These are phyloP conservation scores for Seriola dumerili DNA, from an alignment of 2,113 vertebrate species.

Conservation along the genomic window DNA sequence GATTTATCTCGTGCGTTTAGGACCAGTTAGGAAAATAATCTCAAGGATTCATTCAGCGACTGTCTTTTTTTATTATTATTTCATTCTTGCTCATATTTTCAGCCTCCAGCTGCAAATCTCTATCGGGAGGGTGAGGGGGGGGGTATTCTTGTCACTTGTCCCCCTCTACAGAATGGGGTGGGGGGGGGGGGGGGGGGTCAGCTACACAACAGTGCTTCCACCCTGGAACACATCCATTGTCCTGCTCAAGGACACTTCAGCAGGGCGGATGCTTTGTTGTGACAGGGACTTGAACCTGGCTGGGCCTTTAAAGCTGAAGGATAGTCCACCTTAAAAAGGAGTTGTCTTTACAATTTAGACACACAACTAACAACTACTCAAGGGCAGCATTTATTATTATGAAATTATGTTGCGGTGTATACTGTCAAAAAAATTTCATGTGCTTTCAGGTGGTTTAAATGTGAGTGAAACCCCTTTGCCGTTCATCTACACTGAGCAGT, in stretches of 20 bases:
- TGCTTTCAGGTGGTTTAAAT: background rate
- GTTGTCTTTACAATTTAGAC: background rate
- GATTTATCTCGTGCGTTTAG: background rate
- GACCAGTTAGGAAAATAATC: background rate
- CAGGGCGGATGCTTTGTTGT: constrained; percentile 51
- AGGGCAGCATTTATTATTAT: background rate
- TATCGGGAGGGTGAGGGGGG: background rate
- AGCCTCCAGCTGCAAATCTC: background rate
- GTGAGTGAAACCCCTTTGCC: background rate
- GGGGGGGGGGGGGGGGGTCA: background rate
- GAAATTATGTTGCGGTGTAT: no score
- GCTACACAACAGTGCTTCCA: constrained; percentile 15
- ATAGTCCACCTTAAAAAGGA: background rate
- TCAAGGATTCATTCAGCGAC: background rate
- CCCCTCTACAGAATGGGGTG: background rate
- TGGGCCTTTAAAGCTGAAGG: constrained; percentile 17
- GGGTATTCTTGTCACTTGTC: background rate
- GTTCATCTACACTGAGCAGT: constrained; percentile 9
- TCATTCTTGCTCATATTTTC: background rate
- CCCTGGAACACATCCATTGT: constrained; percentile 33
- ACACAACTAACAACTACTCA: background rate
- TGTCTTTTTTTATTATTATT: background rate
- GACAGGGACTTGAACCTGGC: constrained; percentile 6
- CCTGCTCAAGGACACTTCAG: constrained; percentile 69
- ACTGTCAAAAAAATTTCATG: background rate